A percentile compares a stretch with the other conserved stretches of the same genome.
These are phyloP conservation scores for Centrocercus urophasianus DNA, from an alignment of 2,113 vertebrate species.

Conservation along the genomic window DNA sequence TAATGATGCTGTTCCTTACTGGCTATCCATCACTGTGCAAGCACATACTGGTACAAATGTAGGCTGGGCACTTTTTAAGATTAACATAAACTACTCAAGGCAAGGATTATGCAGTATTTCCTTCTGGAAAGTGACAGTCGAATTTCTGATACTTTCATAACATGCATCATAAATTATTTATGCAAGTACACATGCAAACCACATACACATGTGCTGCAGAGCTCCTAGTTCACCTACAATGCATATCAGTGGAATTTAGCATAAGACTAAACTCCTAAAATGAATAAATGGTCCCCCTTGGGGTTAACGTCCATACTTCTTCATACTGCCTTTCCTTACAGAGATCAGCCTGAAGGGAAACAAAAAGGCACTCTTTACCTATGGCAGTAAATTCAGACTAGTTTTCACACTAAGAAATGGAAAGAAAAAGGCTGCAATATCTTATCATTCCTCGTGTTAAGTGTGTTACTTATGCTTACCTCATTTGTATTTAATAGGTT, in stretches of 20 bases:
- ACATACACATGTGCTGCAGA: neutral
- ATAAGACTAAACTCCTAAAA: neutral
- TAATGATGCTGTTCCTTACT: neutral
- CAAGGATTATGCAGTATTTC: neutral
- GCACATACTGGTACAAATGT: neutral
- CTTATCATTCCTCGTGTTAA: neutral
- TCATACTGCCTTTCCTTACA: neutral
- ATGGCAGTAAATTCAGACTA: neutral
- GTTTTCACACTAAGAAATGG: neutral
- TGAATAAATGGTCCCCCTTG: neutral
- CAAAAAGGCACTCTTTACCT: neutral
- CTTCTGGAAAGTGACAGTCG: neutral
- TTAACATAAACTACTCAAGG: neutral
- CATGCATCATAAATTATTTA: neutral
- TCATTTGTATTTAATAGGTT: constrained; percentile 54
- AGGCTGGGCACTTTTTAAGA: neutral
- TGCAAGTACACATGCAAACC: neutral
- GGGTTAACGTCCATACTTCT: neutral
- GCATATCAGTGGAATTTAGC: neutral
- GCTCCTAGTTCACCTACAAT: neutral
- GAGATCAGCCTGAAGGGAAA: neutral
- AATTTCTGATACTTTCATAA: neutral
- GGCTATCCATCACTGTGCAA: neutral
- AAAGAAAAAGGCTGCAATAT: neutral
- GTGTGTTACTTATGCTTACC: neutral